phyloP scores from a whole-genome alignment of 2,113 vertebrate genomes.

The Chroicocephalus ridibundus region DNA sequence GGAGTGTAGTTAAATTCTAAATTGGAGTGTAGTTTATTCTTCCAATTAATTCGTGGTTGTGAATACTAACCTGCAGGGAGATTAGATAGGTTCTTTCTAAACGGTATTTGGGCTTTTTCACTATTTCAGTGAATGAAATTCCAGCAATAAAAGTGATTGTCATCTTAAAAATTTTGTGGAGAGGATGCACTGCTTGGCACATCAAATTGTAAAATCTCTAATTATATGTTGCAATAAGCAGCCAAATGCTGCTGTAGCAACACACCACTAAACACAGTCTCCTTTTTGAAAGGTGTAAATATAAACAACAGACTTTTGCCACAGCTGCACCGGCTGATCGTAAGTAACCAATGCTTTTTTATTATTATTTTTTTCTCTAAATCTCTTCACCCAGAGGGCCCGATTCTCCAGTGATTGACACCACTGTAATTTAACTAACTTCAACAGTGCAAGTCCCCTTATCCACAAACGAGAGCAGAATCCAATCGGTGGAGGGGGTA shows the following conservation, averaged over 20 bases:
- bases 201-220: neutral
- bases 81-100: neutral
- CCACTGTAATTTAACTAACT: neutral
- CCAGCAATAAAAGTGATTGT: conserved; percentile 1
- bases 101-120: neutral
- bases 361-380: neutral
- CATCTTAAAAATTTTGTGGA: neutral
- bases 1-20: neutral
- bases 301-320: conserved; percentile 28
- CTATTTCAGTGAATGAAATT: neutral
- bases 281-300: conserved; percentile 16
- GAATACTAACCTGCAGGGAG: neutral
- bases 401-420: neutral
- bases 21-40: neutral
- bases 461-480: neutral
- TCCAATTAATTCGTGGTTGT: neutral
- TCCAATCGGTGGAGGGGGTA: accelerated
- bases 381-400: neutral
- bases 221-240: neutral
- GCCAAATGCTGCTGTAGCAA: conserved; percentile 28
- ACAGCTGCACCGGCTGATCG: neutral
- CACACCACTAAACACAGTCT: neutral
- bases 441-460: neutral
- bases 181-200: neutral
- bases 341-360: neutral